phyloP scores from a whole-genome alignment of 2,888 invertebrate genomes.

The Watsonalla cultraria region DNA sequence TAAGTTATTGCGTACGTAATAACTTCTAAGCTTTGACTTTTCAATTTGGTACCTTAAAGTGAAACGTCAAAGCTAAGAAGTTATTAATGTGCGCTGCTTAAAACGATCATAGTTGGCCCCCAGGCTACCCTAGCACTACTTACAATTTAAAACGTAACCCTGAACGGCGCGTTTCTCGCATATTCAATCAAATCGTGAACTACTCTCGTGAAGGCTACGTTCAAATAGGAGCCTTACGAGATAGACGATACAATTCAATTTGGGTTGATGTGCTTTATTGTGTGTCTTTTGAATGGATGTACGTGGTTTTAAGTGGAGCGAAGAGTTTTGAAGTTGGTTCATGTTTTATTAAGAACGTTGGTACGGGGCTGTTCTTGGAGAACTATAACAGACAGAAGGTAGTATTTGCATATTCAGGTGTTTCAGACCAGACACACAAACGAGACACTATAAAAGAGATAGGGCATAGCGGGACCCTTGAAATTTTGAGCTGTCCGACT shows the following conservation, averaged over 20 bases:
- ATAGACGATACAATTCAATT: background rate
- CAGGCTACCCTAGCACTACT: background rate
- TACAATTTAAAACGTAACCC: conserved; percentile 10
- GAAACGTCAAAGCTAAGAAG: too few relatives aligned
- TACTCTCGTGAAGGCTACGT: conserved; percentile 8
- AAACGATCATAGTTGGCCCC: background rate
- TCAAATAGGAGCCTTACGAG: background rate
- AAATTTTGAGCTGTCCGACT: too few relatives aligned
- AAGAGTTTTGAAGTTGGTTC: background rate
- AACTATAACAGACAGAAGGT: too few relatives aligned
- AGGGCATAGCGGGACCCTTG: too few relatives aligned
- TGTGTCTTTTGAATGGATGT: background rate
- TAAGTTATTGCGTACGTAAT: too few relatives aligned
- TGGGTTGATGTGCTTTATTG: background rate
- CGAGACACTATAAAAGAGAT: too few relatives aligned
- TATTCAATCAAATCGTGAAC: conserved; percentile 27
- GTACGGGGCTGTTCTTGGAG: too few relatives aligned
- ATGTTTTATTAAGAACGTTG: background rate
- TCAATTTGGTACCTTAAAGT: too few relatives aligned
- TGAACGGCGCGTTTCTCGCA: conserved; percentile 15
- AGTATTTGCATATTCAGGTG: too few relatives aligned
- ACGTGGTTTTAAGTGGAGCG: background rate
- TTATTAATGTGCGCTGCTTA: too few relatives aligned
- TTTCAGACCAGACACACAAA: too few relatives aligned
- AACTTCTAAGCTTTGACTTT: too few relatives aligned